Evolutionary conservation across 2,113 vertebrate species (phyloP).

Genomic region (Ifrita kowaldi): DNA sequence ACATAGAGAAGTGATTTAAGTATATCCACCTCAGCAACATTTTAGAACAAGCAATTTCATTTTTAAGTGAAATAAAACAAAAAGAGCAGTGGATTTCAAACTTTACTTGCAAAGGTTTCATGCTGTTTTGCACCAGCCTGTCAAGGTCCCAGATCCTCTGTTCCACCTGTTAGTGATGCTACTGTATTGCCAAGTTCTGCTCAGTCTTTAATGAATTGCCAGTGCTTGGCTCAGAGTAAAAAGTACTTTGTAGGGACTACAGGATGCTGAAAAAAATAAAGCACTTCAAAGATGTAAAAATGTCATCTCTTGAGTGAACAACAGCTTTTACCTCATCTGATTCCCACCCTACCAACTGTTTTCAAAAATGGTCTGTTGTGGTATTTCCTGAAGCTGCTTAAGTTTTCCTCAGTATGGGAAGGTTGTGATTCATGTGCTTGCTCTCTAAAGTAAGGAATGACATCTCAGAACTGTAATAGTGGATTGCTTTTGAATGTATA

Average conservation of each 20-base stretch:
- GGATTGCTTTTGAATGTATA: not conserved
- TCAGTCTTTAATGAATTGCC: not conserved
- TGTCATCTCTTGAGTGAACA: not conserved
- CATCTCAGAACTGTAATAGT: not conserved
- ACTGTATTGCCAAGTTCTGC: not conserved
- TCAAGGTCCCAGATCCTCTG: not conserved
- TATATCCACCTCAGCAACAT: not conserved
- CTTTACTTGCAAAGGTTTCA: not conserved
- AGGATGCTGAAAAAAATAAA: not conserved
- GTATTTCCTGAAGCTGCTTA: not conserved
- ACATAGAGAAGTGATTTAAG: not conserved
- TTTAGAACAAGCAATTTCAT: not conserved
- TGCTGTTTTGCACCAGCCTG: not conserved
- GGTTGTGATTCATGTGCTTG: not conserved
- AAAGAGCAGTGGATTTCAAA: not conserved
- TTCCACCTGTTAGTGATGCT: not conserved
- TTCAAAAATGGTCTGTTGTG: not conserved
- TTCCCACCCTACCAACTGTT: not conserved
- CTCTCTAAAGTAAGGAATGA: not conserved
- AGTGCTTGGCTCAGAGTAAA: accelerated
- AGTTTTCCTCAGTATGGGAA: not conserved
- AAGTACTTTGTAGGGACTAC: not conserved
- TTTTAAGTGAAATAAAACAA: not conserved
- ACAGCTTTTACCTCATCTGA: not conserved
- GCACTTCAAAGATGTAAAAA: not conserved